Base-by-base conservation (phyloP, 1,140 invertebrate species). In the Andrena cerasifolii region DNA sequence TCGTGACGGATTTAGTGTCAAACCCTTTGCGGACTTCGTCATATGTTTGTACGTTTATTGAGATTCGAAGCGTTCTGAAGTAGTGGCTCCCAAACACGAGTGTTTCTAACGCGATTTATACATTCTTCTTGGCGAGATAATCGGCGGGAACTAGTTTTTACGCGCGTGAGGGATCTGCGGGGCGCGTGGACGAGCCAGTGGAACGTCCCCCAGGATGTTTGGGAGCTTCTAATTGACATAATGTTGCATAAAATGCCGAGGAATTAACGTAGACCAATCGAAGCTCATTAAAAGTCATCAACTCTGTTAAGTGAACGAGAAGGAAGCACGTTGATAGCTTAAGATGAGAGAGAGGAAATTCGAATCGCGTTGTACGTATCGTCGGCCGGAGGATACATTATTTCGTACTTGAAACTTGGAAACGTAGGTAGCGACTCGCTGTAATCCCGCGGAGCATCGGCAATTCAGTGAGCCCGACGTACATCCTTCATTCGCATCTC, bases 231-330 rank as follows among this genome's bases (percentile, higher is more conserved):
- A 24, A 58, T 21, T 16, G 18, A 24, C 18, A 43, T n/a, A 28
- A 28, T 49, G 28, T 36, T 36, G 43, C 40, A 31, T 28, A 18
- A 59, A 47, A 59, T 71, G 70, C 70, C 31, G 45, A 62, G 56
- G 70, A 62, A 72, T 72, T 62, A 72, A 59, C n/a, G 14, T 31
- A 65, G 61, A 63, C 43, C 58, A 36, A 65, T 74, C 71, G 59
- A 65, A 66, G 14, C 61, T 74, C 59, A 28, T 40, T 66, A 33
- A 18, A 74, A 24, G 12, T 54, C 53, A 16, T 26, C 53, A 61
- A 5, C 47, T 40, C 31, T 7, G 28, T n/a, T 51, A 24, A 62
- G n/a, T n/a, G n/a, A 18, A n/a, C 16, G 3, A 5, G n/a, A 36
- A 62, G 8, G 2, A 28, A 36, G 26, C 10, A 26, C 6, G 12